phyloP scores from a whole-genome alignment of 2,113 vertebrate species.

The Equus przewalskii region DNA sequence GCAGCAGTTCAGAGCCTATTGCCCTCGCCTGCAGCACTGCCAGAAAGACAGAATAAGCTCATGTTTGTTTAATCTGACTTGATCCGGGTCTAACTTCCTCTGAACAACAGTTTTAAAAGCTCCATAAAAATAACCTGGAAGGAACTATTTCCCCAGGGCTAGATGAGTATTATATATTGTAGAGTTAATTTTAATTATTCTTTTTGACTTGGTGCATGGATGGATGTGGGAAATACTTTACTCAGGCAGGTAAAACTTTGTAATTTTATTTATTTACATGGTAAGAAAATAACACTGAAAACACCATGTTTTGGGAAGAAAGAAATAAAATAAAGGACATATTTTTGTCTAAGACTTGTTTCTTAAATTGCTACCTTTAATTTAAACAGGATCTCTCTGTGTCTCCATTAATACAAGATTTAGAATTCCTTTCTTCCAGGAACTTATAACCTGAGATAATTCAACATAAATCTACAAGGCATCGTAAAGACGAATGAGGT shows the following conservation, averaged over 20 bases:
- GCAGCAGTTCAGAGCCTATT: background rate
- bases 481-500: background rate
- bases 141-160: background rate
- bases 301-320: background rate
- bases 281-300: background rate
- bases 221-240: background rate
- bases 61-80: conserved; percentile 45
- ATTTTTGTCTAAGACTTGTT: background rate
- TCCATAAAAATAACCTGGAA: background rate
- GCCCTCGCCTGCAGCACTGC: conserved; percentile 27
- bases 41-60: conserved; percentile 45
- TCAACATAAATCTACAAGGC: background rate
- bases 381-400: background rate
- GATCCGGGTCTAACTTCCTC: background rate
- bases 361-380: background rate
- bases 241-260: background rate
- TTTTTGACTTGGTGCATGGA: background rate
- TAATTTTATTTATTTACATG: background rate
- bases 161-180: background rate
- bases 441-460: conserved; percentile 12
- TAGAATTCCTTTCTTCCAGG: conserved; percentile 34
- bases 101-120: background rate
- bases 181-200: background rate
- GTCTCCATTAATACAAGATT: conserved; percentile 19
- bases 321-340: background rate